Evolutionary conservation across 2,797 vertebrate genomes (phyloP).

Genomic region (Paramormyrops hopkinsi): DNA sequence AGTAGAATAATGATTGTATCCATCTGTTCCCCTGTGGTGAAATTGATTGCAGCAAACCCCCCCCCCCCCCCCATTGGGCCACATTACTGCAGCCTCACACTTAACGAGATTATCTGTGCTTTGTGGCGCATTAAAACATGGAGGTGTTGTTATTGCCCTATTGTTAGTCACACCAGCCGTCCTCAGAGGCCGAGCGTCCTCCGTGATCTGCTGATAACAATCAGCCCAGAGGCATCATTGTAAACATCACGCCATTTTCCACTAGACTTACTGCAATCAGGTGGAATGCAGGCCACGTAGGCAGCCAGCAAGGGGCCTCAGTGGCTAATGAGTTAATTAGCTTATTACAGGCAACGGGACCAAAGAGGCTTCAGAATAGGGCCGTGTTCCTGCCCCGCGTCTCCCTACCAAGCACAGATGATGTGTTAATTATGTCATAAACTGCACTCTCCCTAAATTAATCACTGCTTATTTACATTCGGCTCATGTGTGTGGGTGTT

Average conservation of each 20-base stretch:
- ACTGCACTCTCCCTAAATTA: background rate
- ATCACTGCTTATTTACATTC: background rate
- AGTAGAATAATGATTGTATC: conserved; percentile 9
- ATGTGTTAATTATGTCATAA: background rate
- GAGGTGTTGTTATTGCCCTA: background rate
- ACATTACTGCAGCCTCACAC: conserved; percentile 2
- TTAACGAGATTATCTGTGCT: conserved; percentile 13
- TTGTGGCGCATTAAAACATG: background rate
- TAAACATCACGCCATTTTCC: background rate
- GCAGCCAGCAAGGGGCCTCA: background rate
- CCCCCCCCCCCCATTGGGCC: background rate
- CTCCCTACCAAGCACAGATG: background rate
- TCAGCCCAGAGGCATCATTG: background rate
- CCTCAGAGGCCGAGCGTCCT: background rate
- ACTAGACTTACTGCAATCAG: background rate
- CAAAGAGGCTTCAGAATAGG: background rate
- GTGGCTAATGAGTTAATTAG: background rate
- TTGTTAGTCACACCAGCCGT: background rate
- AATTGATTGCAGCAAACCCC: background rate
- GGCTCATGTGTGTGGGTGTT: background rate
- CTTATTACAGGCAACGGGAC: background rate
- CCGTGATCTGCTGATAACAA: background rate
- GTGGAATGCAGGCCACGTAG: background rate
- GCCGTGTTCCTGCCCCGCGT: background rate
- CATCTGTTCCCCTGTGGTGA: conserved; percentile 16